Percentiles rank a stretch among this genome's conserved stretches.
These are phyloP conservation scores for Formica aserva DNA, from an alignment of 2,888 invertebrate genomes.

Conservation along the genomic window DNA sequence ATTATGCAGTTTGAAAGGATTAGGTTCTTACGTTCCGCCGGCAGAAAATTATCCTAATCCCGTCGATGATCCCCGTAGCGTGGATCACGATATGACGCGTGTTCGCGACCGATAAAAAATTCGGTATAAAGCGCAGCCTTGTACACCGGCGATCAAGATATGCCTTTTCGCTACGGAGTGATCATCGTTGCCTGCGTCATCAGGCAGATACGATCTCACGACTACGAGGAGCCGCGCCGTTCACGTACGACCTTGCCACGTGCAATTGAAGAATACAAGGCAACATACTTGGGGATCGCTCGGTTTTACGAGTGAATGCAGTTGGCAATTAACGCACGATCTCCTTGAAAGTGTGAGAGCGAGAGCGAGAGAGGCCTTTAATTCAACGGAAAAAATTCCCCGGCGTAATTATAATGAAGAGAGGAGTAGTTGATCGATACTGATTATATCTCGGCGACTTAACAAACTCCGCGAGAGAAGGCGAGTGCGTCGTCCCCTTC, in stretches of 20 bases:
- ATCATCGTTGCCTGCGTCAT: constrained; percentile 73
- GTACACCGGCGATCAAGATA: constrained; percentile 65
- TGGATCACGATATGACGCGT: neutral
- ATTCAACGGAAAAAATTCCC: constrained; percentile 15
- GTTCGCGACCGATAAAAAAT: constrained; percentile 49
- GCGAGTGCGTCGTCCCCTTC: constrained; percentile 12
- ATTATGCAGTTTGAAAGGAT: neutral
- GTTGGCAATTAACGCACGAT: constrained; percentile 67
- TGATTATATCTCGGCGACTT: constrained; percentile 46
- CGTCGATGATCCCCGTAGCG: constrained; percentile 7
- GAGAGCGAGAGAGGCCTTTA: constrained; percentile 16
- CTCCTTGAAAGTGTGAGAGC: constrained; percentile 36
- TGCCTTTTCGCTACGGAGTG: constrained; percentile 43
- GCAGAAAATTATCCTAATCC: constrained; percentile 23
- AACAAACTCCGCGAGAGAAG: constrained; percentile 33
- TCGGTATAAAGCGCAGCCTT: constrained; percentile 59
- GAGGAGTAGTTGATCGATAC: constrained; percentile 44
- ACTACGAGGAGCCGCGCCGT: constrained; percentile 67
- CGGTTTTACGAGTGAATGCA: constrained; percentile 41
- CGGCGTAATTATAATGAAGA: constrained; percentile 54
- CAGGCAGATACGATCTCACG: constrained; percentile 72
- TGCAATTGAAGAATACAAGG: constrained; percentile 56
- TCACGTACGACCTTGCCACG: constrained; percentile 69
- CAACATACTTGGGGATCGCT: constrained; percentile 41
- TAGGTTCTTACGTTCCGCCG: neutral